Base-by-base conservation (phyloP, 2,888 invertebrate genomes). In the Mechanitis messenoides region DNA sequence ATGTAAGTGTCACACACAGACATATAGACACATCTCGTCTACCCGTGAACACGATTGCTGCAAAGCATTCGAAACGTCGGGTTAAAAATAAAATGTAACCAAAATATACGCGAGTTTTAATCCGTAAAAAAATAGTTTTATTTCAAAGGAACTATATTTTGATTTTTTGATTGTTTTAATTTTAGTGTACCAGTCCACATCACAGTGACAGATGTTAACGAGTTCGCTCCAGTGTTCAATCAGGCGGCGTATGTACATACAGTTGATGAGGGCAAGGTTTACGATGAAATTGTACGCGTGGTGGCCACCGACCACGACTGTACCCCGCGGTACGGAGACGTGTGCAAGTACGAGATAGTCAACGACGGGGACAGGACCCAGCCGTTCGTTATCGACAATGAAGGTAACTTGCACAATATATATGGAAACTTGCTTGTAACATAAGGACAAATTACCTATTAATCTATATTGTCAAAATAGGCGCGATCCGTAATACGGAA, bases 141-240 rank as follows among this genome's bases (percentile, higher is more conserved):
- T 20, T 20, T 20, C 20, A 20, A 20, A 20, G 20, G 20, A 20
- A 20, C 20, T 20, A 20, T 20, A 20, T 20, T 20, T 20, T 20
- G 20, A 20, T 20, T 20, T 20, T 20, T 20, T 20, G 0, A 20
- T 20, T 20, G 3, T 45, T 47, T 45, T 6, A 9, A 1, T 60
- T 63, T 0, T 91, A 96, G 97, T 75, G 97, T 97, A 3, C 96
- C 96, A 46, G 96, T 98, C 59, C 96, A 97, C 87, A 97, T 99
- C 75, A 96, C 96, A 31, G 98, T 99, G 66, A 95, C 96, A 63
- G 98, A 98, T 88, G 97, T 98, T 72, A 98, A 98, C 91, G 98
- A 98, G 83, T 98, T 95, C 87, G 95, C 96, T 35, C 98, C 98
- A 2, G 94, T 94, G 66, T 98, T 98, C 91, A 92, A 95, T 59